Evolutionary conservation across 2,113 vertebrate genomes (phyloP).

Genomic region (Microtus ochrogaster): DNA sequence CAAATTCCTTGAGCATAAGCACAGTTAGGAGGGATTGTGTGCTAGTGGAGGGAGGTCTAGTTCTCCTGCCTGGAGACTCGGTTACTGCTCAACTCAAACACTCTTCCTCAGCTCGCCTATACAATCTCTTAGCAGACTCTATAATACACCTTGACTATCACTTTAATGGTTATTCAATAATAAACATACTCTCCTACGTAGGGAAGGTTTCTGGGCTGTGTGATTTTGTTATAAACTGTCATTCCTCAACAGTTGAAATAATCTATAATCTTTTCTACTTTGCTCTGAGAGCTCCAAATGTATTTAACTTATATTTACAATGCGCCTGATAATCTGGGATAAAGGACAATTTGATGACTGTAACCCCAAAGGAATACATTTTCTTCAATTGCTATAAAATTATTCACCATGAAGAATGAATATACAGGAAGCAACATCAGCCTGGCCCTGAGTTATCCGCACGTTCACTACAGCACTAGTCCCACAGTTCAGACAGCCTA

Average conservation of each 20-base stretch:
- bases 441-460: background rate
- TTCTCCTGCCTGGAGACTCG: background rate
- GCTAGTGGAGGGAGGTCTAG: background rate
- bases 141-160: background rate
- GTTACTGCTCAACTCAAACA: background rate
- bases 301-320: background rate
- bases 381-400: background rate
- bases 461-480: background rate
- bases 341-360: background rate
- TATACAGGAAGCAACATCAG: background rate
- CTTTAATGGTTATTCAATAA: background rate
- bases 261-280: slow-evolving; percentile 39
- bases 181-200: background rate
- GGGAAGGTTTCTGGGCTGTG: background rate
- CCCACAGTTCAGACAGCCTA: background rate
- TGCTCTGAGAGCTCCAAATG: background rate
- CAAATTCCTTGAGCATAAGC: background rate
- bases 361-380: background rate
- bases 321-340: background rate
- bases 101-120: background rate
- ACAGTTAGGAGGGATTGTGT: background rate
- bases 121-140: background rate
- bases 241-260: background rate
- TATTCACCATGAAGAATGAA: background rate
- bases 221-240: slow-evolving; percentile 15